phyloP scores from a whole-genome alignment of 2,888 invertebrate species.

The Pammene aurita region DNA sequence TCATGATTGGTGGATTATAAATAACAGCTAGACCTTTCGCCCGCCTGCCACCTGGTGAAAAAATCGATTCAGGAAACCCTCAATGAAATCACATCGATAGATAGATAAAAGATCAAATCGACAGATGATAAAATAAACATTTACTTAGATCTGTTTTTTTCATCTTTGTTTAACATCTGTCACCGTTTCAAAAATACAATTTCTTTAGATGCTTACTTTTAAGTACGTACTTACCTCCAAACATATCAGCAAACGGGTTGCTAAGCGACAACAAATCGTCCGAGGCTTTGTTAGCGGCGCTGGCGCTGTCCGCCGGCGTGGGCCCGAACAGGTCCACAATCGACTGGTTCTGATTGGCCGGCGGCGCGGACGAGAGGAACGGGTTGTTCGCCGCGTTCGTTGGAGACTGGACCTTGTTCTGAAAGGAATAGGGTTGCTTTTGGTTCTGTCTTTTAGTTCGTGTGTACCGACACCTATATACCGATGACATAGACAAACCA shows the following conservation, averaged over 20 bases:
- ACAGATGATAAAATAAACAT: no score
- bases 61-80: no score
- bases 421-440: conserved; percentile 46
- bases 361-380: conserved; percentile 89
- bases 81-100: no score
- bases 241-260: conserved; percentile 96
- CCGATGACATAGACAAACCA: neutral
- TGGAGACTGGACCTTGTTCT: conserved; percentile 90
- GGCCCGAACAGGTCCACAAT: conserved; percentile 93
- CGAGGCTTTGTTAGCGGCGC: conserved; percentile 86
- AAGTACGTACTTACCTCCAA: conserved; percentile 77
- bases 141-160: no score
- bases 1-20: no score
- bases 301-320: conserved; percentile 70
- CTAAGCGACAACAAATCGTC: conserved; percentile 94
- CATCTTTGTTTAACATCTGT: no score
- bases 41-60: no score
- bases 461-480: conserved; percentile 10
- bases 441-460: neutral
- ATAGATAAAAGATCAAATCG: no score
- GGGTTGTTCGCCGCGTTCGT: conserved; percentile 91
- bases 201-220: neutral
- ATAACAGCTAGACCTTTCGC: no score
- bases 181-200: no score
- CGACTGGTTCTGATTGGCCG: conserved; percentile 66